Conservation (phyloP, 2,888 invertebrate species). For the Raillietiella orientalis region DNA sequence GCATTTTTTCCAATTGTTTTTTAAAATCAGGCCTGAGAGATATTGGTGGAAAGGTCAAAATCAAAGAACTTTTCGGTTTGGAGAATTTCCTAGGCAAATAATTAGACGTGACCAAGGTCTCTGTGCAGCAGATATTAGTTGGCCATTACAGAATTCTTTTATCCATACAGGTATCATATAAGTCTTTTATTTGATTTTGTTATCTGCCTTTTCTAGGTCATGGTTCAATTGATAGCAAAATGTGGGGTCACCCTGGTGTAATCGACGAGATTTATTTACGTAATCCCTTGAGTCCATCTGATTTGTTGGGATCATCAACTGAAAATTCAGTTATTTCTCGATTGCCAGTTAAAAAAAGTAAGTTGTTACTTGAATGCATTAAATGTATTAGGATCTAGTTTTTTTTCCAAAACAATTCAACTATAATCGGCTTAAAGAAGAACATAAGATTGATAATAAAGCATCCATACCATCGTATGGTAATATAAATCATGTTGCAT, state of each 20-base stretch:
- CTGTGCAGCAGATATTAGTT: constrained; percentile 34
- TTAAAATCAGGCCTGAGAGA: constrained; percentile 28
- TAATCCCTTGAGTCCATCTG: constrained; percentile 38
- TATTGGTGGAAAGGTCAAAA: constrained; percentile 94
- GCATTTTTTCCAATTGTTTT: neutral
- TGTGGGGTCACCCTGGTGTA: constrained; percentile 48
- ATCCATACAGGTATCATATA: constrained; percentile 28
- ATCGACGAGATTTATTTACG: constrained; percentile 44
- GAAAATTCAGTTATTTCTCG: too few relatives aligned
- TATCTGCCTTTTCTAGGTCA: constrained; percentile 16
- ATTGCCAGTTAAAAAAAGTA: too few relatives aligned
- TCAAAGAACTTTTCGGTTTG: constrained; percentile 55
- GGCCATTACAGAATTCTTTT: constrained; percentile 42
- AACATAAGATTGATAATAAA: too few relatives aligned
- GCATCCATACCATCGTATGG: too few relatives aligned
- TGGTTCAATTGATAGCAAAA: constrained; percentile 30
- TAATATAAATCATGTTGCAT: too few relatives aligned
- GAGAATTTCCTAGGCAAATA: constrained; percentile 46
- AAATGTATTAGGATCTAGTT: too few relatives aligned
- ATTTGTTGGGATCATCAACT: constrained; percentile 17
- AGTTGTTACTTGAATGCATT: too few relatives aligned
- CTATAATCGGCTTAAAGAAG: too few relatives aligned
- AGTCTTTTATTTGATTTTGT: neutral
- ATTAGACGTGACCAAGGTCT: constrained; percentile 34
- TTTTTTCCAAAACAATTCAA: too few relatives aligned